These are phyloP conservation scores for Rhagonycha fulva DNA, from an alignment of 2,888 invertebrate genomes.

Conservation along the genomic window DNA sequence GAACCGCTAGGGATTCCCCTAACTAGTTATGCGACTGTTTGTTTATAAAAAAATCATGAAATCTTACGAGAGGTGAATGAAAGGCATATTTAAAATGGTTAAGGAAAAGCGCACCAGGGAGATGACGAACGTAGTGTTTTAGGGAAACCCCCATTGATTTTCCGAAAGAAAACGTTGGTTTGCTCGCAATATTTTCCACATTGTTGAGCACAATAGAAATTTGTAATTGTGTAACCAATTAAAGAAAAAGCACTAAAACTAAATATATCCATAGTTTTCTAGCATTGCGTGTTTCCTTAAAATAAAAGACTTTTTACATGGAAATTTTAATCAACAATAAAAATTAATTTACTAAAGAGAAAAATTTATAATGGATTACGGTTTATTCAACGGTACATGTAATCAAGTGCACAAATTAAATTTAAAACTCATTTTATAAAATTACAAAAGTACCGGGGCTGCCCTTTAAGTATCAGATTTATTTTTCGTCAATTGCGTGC, in stretches of 20 bases:
- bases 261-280: background rate
- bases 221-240: background rate
- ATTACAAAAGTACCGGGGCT: background rate
- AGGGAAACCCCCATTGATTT: background rate
- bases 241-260: background rate
- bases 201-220: background rate
- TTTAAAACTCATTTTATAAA: background rate
- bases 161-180: background rate
- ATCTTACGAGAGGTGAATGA: background rate
- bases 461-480: background rate
- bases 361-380: background rate
- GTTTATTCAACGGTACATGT: background rate
- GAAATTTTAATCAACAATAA: background rate
- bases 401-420: background rate
- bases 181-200: background rate
- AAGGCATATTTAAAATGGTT: background rate
- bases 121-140: background rate
- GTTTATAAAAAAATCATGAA: background rate
- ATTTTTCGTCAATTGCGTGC: background rate
- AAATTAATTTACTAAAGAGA: background rate
- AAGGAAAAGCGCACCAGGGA: background rate
- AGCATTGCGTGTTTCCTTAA: background rate
- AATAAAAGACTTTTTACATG: background rate
- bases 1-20: background rate
- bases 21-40: background rate